These are phyloP conservation scores for Saccostrea echinata DNA, from an alignment of 1,140 invertebrate genomes.

Conservation along the genomic window DNA sequence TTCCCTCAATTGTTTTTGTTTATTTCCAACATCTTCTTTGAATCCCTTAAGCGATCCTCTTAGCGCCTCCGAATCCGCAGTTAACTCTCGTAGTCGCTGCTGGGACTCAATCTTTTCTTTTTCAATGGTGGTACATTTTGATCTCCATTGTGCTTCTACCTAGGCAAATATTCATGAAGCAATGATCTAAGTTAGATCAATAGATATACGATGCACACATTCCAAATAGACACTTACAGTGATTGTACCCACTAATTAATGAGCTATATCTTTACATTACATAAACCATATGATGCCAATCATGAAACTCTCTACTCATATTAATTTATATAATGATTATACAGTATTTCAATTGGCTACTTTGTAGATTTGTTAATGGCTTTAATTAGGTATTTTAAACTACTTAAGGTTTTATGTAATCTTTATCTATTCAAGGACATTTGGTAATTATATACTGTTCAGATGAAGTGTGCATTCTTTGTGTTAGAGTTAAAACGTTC, in stretches of 20 bases:
- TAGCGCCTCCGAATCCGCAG: conserved; percentile 41
- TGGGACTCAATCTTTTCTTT: conserved; percentile 55
- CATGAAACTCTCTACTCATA: neutral
- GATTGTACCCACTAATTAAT: too few relatives aligned
- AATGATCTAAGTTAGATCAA: conserved; percentile 30
- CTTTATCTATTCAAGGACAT: too few relatives aligned
- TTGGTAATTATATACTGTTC: too few relatives aligned
- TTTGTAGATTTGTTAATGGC: neutral
- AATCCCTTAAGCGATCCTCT: conserved; percentile 20
- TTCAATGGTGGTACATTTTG: conserved; percentile 66
- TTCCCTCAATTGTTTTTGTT: conserved; percentile 63
- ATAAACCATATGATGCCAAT: neutral
- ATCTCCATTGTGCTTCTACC: conserved; percentile 61
- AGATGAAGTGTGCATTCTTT: too few relatives aligned
- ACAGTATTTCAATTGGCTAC: neutral
- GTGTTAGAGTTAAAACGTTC: too few relatives aligned
- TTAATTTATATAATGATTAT: neutral
- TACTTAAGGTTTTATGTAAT: too few relatives aligned
- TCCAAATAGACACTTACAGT: neutral
- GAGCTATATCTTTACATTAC: neutral
- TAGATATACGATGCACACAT: neutral
- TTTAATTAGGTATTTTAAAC: too few relatives aligned
- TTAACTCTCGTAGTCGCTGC: conserved; percentile 60
- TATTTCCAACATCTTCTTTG: conserved; percentile 62
- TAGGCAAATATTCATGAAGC: conserved; percentile 41